Evolutionary conservation across 2,888 invertebrate genomes (phyloP).

Genomic region (Sipha maydis): DNA sequence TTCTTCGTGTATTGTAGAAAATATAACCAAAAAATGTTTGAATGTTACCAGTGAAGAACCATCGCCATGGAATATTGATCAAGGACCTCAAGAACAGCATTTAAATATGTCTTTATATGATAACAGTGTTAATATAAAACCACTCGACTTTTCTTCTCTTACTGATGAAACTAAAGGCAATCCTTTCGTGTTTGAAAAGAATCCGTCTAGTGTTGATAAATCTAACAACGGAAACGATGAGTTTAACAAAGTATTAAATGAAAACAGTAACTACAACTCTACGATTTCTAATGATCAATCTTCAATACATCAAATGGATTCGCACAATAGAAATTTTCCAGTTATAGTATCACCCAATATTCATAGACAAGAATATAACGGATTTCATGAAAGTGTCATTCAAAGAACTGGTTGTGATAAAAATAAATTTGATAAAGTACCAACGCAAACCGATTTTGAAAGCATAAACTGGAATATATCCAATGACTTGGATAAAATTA

Average conservation of each 20-base stretch:
- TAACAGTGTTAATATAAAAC: slow-evolving; percentile 47
- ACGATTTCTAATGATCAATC: slow-evolving; percentile 2
- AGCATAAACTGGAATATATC: slow-evolving; percentile 52
- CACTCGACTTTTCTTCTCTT: slow-evolving; percentile 53
- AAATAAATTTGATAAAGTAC: slow-evolving; percentile 47
- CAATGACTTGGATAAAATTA: slow-evolving; percentile 46
- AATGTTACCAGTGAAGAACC: slow-evolving; percentile 17
- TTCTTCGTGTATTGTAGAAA: slow-evolving; percentile 57
- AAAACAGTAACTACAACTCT: slow-evolving; percentile 22
- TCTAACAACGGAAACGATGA: neutral
- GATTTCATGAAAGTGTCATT: slow-evolving; percentile 57
- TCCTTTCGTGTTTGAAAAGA: slow-evolving; percentile 51
- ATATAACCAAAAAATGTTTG: slow-evolving; percentile 46
- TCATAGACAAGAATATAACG: slow-evolving; percentile 36
- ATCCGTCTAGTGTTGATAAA: slow-evolving; percentile 12
- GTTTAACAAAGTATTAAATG: slow-evolving; percentile 2
- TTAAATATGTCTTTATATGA: slow-evolving; percentile 51
- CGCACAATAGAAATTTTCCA: slow-evolving; percentile 51
- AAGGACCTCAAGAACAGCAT: slow-evolving; percentile 46
- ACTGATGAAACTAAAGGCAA: slow-evolving; percentile 55
- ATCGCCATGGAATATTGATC: slow-evolving; percentile 28
- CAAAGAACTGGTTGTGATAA: slow-evolving; percentile 54
- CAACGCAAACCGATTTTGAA: slow-evolving; percentile 41
- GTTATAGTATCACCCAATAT: slow-evolving; percentile 54
- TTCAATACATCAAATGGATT: slow-evolving; percentile 36